Conservation (phyloP, 1,140 invertebrate genomes). For the Subanguina moxae region DNA sequence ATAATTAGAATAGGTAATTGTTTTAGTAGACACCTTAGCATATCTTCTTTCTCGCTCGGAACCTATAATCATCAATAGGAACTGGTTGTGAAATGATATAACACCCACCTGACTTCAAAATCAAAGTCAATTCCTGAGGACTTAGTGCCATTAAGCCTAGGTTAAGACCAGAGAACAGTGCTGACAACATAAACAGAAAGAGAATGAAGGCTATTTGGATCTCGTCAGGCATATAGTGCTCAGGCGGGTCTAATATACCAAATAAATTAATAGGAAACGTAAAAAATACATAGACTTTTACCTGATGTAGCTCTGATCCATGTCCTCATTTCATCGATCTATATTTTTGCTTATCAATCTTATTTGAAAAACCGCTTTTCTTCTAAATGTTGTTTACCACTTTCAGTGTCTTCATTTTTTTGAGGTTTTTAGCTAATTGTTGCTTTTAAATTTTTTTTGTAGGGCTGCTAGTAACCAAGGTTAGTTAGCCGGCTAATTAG, state of each 20-base stretch:
- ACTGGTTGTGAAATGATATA: not conserved
- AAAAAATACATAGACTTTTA: too few relatives aligned
- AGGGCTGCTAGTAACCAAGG: too few relatives aligned
- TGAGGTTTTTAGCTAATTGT: too few relatives aligned
- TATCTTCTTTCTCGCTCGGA: constrained; percentile 45
- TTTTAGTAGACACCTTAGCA: constrained; percentile 26
- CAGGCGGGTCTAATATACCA: constrained; percentile 39
- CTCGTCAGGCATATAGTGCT: constrained; percentile 54
- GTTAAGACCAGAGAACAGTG: constrained; percentile 89
- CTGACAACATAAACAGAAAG: constrained; percentile 77
- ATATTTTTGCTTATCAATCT: not conserved
- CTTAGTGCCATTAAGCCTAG: constrained; percentile 86
- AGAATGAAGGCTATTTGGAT: constrained; percentile 66
- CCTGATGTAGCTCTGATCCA: constrained; percentile 51
- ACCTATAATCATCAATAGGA: constrained; percentile 29
- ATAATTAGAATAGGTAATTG: not conserved
- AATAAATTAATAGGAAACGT: too few relatives aligned
- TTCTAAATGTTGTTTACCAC: not conserved
- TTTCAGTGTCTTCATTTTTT: too few relatives aligned
- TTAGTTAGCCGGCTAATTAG: too few relatives aligned
- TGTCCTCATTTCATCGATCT: constrained; percentile 56
- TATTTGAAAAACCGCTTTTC: not conserved
- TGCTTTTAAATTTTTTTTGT: too few relatives aligned
- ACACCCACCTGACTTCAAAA: constrained; percentile 49
- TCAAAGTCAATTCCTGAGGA: constrained; percentile 52